Percentiles rank a stretch among this genome's conserved stretches.
These are phyloP conservation scores for Gallinago paraguaiae DNA, from an alignment of 2,113 vertebrate species.

Conservation along the genomic window DNA sequence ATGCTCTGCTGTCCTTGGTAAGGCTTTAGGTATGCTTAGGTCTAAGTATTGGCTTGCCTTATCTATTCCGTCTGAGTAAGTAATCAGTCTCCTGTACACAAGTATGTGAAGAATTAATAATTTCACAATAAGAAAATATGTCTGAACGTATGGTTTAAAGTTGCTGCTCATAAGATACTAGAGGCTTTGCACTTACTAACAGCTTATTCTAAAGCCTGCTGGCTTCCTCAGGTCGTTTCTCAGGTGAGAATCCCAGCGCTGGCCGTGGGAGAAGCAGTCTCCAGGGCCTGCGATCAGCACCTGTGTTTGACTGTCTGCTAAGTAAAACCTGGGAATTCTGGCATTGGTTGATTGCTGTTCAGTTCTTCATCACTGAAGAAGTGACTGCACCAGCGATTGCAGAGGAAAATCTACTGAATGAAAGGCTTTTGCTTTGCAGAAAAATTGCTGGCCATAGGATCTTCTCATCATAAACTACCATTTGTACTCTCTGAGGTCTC, in stretches of 20 bases:
- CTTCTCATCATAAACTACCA: background rate
- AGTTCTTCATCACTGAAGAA: background rate
- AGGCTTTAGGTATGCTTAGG: background rate
- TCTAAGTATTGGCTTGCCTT: background rate
- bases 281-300: background rate
- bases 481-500: background rate
- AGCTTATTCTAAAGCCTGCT: background rate
- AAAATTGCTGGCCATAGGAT: background rate
- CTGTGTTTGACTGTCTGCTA: rapidly evolving
- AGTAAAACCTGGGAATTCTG: background rate
- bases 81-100: background rate
- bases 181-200: background rate
- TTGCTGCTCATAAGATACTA: background rate
- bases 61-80: background rate
- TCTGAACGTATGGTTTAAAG: background rate
- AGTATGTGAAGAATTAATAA: background rate
- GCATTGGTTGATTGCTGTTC: background rate
- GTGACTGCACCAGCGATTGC: background rate
- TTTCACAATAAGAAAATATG: background rate
- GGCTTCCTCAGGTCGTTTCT: background rate
- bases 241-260: background rate
- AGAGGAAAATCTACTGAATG: background rate
- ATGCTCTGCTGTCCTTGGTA: background rate
- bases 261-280: rapidly evolving
- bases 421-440: background rate